Evolutionary conservation across 2,113 vertebrate species (phyloP), one percentile per base, ranked within the genome.

Genomic region (Nettapus auritus): DNA sequence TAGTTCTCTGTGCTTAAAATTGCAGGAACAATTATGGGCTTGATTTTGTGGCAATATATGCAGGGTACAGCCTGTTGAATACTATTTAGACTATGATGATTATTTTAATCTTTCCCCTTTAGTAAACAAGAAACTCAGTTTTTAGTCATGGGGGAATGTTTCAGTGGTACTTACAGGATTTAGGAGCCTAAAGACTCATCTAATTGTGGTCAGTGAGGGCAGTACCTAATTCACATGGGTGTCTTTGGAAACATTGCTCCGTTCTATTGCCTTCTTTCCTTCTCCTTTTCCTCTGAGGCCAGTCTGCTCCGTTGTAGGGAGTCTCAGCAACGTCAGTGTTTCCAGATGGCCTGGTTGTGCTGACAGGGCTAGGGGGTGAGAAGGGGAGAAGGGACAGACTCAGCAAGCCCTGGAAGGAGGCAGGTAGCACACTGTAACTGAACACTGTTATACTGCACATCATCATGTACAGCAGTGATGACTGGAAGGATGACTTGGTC

Each of bases 1-100:
- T 90, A 89, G 38, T 79, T 48, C 60, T 86, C 36, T 68, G 6
- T 78, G 69, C 56, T 88, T 81, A 84, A 93, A 83, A 81, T 33
- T 86, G 77, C 73, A 78, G 76, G 44, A 88, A 71, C n/a, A 74
- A 88, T 81, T 10, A 25, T 46, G 28, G 15, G 29, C 82, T 88
- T 88, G 52, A 90, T 48, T 94, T 38, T 79, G 62, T 84, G 83
- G 83, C 60, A 50, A 13, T 42, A 52, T 1, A 1, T 68, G 52
- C 60, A 42, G 52, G 38, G n/a, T 59, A 31, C 23, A 33, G 78
- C 5, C 34, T 81, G 64, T 71, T 18, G 48, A 79, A 86, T 25
- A 44, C 6, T 62, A 78, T 90, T 90, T 60, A 56, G 46, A 6
- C 82, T 55, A 52, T 48, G 44, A 74, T 48, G 11, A 77, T 60